Base-by-base conservation (phyloP, 1,140 invertebrate species). In the Charaxes varanes region DNA sequence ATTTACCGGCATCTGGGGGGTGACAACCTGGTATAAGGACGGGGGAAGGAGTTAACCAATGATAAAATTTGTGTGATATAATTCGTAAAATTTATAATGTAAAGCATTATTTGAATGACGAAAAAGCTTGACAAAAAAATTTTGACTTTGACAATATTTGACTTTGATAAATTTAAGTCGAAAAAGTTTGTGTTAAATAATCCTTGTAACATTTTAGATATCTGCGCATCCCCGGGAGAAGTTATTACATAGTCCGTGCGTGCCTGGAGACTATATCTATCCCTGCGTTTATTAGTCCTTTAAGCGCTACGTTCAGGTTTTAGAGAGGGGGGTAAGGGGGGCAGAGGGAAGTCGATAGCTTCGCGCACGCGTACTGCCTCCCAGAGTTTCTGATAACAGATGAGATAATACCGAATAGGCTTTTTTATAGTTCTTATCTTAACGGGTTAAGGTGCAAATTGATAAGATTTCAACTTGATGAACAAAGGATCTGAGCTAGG, bases 231-330 rank as follows among this genome's bases (percentile, higher is more conserved):
- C n/a, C n/a, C n/a, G n/a, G n/a, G n/a, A n/a, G n/a, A 12, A 26
- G 23, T 4, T 26, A 7, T 22, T 5, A 2, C 10, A 26, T 12
- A 26, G 23, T n/a, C 21, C 2, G 21, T 12, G 23, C 23, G 8
- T 12, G 23, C 10, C 24, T 19, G 19, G 24, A 21, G 8, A 11
- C 28, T 51, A 44, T 54, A 57, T 35, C 53, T 57, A 67, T 59
- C 50, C 41, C 49, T 50, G 41, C 52, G 49, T 62, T 59, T 60
- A 52, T 32, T 27, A 47, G 54, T 69, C 62, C 69, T 66, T 54
- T 44, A 45, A 68, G 54, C 57, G 57, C 60, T 71, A 72, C 47
- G 51, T 66, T 70, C 61, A 72, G 57, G 57, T 60, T 65, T 38
- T 44, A 44, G 35, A 41, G 47, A 41, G 43, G 36, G 42, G 45